Evolutionary conservation across 23 tunicate genomes (phyloP).

Genomic region (Diplosoma virens): DNA sequence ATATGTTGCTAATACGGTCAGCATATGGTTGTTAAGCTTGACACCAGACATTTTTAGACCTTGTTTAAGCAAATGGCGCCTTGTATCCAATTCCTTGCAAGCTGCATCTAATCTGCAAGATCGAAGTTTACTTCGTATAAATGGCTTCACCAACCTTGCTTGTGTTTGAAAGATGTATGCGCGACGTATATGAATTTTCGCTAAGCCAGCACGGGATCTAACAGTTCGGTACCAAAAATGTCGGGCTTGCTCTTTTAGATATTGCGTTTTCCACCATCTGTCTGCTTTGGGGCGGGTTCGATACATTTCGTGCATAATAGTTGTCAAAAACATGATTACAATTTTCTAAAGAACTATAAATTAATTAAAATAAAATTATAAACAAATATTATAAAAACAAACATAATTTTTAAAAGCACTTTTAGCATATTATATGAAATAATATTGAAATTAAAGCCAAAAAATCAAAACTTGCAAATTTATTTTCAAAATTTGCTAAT

Average conservation of each 20-base stretch:
- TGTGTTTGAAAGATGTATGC: constrained; percentile 33
- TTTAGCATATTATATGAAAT: too few relatives aligned
- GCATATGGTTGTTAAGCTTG: constrained; percentile 35
- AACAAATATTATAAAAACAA: too few relatives aligned
- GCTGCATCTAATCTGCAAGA: constrained; percentile 61
- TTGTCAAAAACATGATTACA: constrained; percentile 23
- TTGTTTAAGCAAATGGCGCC: background rate
- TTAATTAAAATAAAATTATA: too few relatives aligned
- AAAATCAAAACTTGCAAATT: too few relatives aligned
- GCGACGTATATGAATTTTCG: constrained; percentile 5
- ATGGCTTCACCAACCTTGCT: constrained; percentile 20
- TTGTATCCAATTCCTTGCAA: constrained; percentile 46
- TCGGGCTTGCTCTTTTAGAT: constrained; percentile 62
- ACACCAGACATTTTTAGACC: constrained; percentile 40
- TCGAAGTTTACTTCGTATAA: constrained; percentile 38
- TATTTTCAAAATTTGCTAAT: too few relatives aligned
- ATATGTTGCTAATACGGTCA: constrained; percentile 61
- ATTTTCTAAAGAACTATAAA: too few relatives aligned
- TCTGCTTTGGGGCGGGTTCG: constrained; percentile 15
- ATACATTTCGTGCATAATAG: background rate
- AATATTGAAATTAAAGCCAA: too few relatives aligned
- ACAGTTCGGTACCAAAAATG: constrained; percentile 42
- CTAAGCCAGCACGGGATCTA: constrained; percentile 44
- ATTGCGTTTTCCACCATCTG: constrained; percentile 61
- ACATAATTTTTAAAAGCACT: too few relatives aligned